These are phyloP conservation scores for Agrotis clavis DNA, from an alignment of 2,888 invertebrate genomes.

Conservation along the genomic window DNA sequence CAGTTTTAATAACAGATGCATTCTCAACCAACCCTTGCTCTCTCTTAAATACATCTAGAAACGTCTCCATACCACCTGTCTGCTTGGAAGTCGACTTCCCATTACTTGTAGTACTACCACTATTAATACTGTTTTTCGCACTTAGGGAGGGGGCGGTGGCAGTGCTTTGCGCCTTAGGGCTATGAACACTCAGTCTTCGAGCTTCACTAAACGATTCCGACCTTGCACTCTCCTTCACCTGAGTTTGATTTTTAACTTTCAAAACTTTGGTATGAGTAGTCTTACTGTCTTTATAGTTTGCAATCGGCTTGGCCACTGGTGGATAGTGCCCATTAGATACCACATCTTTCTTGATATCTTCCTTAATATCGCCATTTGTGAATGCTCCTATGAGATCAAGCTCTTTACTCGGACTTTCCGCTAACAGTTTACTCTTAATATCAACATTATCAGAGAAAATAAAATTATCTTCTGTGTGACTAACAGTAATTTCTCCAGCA, in stretches of 20 bases:
- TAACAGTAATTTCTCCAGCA: slow-evolving; percentile 87
- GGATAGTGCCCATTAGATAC: slow-evolving; percentile 83
- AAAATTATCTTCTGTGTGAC: slow-evolving; percentile 87
- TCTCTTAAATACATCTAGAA: slow-evolving; percentile 88
- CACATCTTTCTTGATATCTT: slow-evolving; percentile 75
- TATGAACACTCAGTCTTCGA: slow-evolving; percentile 74
- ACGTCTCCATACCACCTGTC: slow-evolving; percentile 78
- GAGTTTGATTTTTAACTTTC: slow-evolving; percentile 78
- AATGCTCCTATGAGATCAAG: slow-evolving; percentile 77
- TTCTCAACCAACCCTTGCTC: slow-evolving; percentile 83
- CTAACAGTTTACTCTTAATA: slow-evolving; percentile 75
- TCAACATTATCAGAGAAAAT: slow-evolving; percentile 82
- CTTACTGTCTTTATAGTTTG: slow-evolving; percentile 74
- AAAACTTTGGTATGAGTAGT: slow-evolving; percentile 81
- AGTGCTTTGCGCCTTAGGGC: slow-evolving; percentile 74
- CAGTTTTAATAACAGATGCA: slow-evolving; percentile 75
- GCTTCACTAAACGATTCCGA: slow-evolving; percentile 73
- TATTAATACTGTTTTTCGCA: slow-evolving; percentile 85
- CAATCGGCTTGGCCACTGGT: slow-evolving; percentile 62
- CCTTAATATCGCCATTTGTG: slow-evolving; percentile 82
- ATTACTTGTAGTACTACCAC: slow-evolving; percentile 76
- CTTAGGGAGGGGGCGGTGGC: slow-evolving; percentile 68
- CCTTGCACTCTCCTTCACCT: slow-evolving; percentile 71
- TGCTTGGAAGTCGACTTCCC: slow-evolving; percentile 71
- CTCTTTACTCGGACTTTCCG: slow-evolving; percentile 81